phyloP scores from a whole-genome alignment of 2,113 vertebrate genomes.

The Poeciliopsis occidentalis region DNA sequence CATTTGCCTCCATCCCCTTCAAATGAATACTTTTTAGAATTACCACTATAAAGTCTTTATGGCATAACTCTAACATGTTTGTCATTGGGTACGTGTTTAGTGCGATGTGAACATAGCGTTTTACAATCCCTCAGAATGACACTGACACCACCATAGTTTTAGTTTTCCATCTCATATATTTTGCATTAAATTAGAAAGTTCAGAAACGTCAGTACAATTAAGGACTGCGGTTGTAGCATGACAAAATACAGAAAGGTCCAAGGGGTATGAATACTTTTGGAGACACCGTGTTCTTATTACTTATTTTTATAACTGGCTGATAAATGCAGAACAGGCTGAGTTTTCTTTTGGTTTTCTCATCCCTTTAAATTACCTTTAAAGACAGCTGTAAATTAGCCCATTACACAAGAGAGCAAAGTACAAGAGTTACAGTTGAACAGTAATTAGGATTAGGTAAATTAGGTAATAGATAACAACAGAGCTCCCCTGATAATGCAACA shows the following conservation, averaged over 20 bases:
- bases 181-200: too few relatives aligned
- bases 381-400: neutral
- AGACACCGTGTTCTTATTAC: too few relatives aligned
- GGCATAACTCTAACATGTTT: neutral
- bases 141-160: too few relatives aligned
- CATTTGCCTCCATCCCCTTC: neutral
- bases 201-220: neutral
- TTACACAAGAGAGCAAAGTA: slow-evolving; percentile 16
- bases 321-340: neutral
- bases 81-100: neutral
- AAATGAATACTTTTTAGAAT: neutral
- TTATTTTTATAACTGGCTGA: neutral
- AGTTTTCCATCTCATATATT: too few relatives aligned
- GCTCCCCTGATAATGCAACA: neutral
- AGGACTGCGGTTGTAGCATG: neutral
- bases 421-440: slow-evolving; percentile 10
- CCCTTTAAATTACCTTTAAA: neutral
- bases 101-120: neutral
- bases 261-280: neutral
- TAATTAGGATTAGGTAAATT: slow-evolving; percentile 1
- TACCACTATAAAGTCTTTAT: neutral
- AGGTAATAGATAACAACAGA: neutral
- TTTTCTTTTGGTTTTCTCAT: neutral
- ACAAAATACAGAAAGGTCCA: neutral
- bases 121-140: too few relatives aligned